phyloP scores from a whole-genome alignment of 2,888 invertebrate species.

The Caenorhabditis drosophilae region DNA sequence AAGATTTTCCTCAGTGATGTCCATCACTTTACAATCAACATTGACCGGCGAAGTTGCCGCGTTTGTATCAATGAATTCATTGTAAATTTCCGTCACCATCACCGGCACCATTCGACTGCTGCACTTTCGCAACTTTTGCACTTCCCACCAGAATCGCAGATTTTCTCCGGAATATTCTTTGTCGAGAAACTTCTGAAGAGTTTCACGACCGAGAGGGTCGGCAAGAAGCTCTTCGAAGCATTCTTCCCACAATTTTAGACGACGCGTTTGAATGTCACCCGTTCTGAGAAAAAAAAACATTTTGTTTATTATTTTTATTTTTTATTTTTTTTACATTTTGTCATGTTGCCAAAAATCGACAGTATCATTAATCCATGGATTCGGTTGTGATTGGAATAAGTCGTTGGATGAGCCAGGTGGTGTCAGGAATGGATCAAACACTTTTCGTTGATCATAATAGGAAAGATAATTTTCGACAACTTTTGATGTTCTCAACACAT shows the following conservation, averaged over 20 bases:
- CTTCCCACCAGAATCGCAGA: slow-evolving; percentile 78
- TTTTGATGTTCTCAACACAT: slow-evolving; percentile 89
- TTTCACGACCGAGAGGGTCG: slow-evolving; percentile 93
- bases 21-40: slow-evolving; percentile 89
- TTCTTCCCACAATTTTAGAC: slow-evolving; percentile 96
- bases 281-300: slow-evolving; percentile 51
- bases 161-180: slow-evolving; percentile 99
- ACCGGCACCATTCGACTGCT: slow-evolving; percentile 84
- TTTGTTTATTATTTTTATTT: background rate
- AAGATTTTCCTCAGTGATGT: slow-evolving; percentile 82
- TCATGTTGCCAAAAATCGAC: slow-evolving; percentile 97
- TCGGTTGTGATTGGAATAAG: slow-evolving; percentile 74
- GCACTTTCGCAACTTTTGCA: slow-evolving; percentile 85
- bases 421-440: slow-evolving; percentile 93
- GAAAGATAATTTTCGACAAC: slow-evolving; percentile 80
- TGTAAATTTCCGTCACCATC: slow-evolving; percentile 78
- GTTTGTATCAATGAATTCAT: slow-evolving; percentile 88
- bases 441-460: slow-evolving; percentile 83
- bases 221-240: slow-evolving; percentile 88
- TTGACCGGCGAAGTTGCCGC: slow-evolving; percentile 96
- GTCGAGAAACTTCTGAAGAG: slow-evolving; percentile 91
- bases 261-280: slow-evolving; percentile 87
- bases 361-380: slow-evolving; percentile 95
- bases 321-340: slow-evolving; percentile 73
- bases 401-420: slow-evolving; percentile 79